A percentile compares a stretch with the other conserved stretches of the same genome.
phyloP scores from a whole-genome alignment of 2,797 vertebrate species.

The Anguilla obscura region DNA sequence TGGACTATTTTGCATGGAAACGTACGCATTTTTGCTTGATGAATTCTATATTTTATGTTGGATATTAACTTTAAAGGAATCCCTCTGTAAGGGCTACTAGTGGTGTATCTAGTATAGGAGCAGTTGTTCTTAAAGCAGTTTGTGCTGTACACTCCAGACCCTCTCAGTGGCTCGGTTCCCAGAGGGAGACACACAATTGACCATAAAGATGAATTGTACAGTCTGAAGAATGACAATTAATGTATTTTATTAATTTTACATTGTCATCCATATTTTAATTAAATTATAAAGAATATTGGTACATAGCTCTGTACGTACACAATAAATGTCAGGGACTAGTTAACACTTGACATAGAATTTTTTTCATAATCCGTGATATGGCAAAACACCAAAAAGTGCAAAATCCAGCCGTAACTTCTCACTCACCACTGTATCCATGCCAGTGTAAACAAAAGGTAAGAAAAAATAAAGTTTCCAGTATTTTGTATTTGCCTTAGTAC shows the following conservation, averaged over 20 bases:
- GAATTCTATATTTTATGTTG: background rate
- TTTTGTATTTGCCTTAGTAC: conserved; percentile 15
- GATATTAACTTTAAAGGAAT: background rate
- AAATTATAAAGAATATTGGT: background rate
- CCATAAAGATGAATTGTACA: background rate
- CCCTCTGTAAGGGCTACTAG: background rate
- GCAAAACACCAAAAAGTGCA: background rate
- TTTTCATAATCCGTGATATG: background rate
- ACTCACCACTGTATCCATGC: background rate
- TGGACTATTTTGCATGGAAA: background rate
- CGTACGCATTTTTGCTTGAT: background rate
- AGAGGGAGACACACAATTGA: background rate
- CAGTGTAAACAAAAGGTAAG: conserved; percentile 38
- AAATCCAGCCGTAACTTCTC: background rate
- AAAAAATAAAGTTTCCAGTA: conserved; percentile 40
- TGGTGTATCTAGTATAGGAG: background rate
- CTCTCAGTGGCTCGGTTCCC: background rate
- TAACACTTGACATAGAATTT: background rate
- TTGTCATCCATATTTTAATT: background rate
- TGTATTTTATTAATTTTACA: background rate
- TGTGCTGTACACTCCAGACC: background rate
- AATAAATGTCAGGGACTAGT: background rate
- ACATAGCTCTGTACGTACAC: background rate
- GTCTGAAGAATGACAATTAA: background rate
- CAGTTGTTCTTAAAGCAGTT: background rate